Conservation (phyloP, 2,113 vertebrate species). For the Antechinus flavipes region DNA sequence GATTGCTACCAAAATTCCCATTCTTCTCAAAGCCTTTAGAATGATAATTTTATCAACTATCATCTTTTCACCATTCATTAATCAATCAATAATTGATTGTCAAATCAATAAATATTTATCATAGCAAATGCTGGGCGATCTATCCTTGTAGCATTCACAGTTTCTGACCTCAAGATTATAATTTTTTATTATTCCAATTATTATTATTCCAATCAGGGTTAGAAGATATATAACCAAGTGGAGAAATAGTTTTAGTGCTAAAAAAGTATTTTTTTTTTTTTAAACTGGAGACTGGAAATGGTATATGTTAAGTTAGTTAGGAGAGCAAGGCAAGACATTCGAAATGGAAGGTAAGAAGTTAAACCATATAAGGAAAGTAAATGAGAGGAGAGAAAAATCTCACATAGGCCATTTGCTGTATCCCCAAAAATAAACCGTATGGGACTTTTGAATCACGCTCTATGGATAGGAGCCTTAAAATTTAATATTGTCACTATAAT, state of each 20-base stretch:
- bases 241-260: background rate
- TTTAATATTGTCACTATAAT: too few species aligned
- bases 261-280: background rate
- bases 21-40: background rate
- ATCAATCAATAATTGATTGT: too few species aligned
- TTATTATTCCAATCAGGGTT: too few species aligned
- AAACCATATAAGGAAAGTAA: background rate
- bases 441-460: background rate
- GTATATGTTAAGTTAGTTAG: background rate
- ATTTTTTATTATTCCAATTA: background rate
- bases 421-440: background rate
- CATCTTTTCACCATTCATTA: background rate
- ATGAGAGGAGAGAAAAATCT: background rate
- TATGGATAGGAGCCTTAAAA: too few species aligned
- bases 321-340: background rate
- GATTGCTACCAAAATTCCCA: background rate
- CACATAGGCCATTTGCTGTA: background rate
- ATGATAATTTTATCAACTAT: background rate
- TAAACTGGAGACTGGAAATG: background rate
- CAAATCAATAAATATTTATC: background rate
- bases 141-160: background rate
- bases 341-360: background rate
- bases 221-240: background rate
- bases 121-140: background rate
- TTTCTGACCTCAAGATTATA: background rate